These are phyloP conservation scores for Hafferia zeledoni DNA, from an alignment of 2,797 vertebrate species.

Conservation along the genomic window DNA sequence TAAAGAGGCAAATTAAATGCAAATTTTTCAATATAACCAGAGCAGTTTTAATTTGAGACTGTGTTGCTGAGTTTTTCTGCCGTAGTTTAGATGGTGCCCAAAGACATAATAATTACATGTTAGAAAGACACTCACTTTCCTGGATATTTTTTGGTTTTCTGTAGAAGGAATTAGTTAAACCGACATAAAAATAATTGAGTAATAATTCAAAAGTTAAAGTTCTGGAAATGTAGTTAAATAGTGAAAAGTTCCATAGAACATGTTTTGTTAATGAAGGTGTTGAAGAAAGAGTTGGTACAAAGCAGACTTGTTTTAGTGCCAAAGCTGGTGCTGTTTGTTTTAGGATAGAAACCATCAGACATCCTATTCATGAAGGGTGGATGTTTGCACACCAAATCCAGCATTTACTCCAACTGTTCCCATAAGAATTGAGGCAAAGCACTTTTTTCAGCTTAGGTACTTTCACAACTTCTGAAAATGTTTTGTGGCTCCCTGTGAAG, in stretches of 20 bases:
- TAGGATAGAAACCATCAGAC: neutral
- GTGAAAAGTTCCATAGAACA: neutral
- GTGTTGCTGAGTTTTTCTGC: neutral
- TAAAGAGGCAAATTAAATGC: slow-evolving; percentile 1
- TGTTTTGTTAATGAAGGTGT: neutral
- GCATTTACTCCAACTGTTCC: neutral
- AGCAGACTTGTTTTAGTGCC: neutral
- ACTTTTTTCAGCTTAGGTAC: neutral
- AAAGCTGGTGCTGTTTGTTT: neutral
- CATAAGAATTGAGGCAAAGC: neutral
- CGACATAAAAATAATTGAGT: neutral
- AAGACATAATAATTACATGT: neutral
- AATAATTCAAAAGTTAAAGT: neutral
- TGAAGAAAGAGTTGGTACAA: neutral
- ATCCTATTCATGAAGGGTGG: neutral
- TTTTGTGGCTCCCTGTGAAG: neutral
- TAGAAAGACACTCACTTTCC: neutral
- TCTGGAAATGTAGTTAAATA: neutral
- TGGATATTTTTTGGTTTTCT: neutral
- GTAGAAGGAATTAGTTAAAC: neutral
- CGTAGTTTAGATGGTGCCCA: neutral
- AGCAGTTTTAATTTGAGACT: neutral
- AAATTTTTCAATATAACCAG: neutral
- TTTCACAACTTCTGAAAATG: neutral
- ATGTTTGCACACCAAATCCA: neutral